Base-by-base conservation (phyloP, 1,140 invertebrate species). In the Trissolcus basalis region DNA sequence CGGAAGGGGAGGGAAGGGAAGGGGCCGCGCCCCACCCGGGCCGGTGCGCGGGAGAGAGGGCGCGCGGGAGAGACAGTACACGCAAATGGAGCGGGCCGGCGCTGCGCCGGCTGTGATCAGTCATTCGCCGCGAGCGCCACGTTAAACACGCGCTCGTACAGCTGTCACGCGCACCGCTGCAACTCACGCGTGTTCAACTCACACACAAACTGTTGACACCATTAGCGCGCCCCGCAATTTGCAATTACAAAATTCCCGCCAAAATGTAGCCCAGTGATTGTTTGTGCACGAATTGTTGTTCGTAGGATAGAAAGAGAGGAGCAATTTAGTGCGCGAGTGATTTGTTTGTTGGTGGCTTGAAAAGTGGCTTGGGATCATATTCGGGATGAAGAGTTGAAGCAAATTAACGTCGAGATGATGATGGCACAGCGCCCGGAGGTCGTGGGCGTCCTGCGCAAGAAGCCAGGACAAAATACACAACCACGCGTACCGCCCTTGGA, bases 361-460 rank as follows among this genome's bases (percentile, higher is more conserved):
- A 2, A 43, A n/a, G 33, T 49, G 56, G n/a, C 33, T n/a, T 19
- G 35, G 33, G 1, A 43, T 50, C 8, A 60, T 35, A 27, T 47
- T 49, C 58, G 51, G 43, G 11, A 58, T 64, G 68, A 64, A 39
- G 33, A 58, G 59, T 56, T 72, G 55, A 64, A 55, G 27, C 15
- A 1, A 47, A 43, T 58, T 35, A 54, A 39, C 51, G 70, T 50
- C 71, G 80, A 73, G 75, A 86, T 85, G 85, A 87, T 87, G 85
- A 85, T 86, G 81, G 82, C 86, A 70, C 63, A 77, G 70, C 80
- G 87, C 61, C 87, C 87, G 60, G 58, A 77, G 70, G 81, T 88
- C 56, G 85, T 88, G 79, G 87, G 86, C 78, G 85, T 87, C 35
- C 70, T 87, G 75, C 70, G 85, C 56, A 88, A 88, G 74, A 87